A percentile compares a stretch with the other conserved stretches of the same genome.
Conservation (phyloP, 2,888 invertebrate species). For the Micoletzkya japonica region DNA sequence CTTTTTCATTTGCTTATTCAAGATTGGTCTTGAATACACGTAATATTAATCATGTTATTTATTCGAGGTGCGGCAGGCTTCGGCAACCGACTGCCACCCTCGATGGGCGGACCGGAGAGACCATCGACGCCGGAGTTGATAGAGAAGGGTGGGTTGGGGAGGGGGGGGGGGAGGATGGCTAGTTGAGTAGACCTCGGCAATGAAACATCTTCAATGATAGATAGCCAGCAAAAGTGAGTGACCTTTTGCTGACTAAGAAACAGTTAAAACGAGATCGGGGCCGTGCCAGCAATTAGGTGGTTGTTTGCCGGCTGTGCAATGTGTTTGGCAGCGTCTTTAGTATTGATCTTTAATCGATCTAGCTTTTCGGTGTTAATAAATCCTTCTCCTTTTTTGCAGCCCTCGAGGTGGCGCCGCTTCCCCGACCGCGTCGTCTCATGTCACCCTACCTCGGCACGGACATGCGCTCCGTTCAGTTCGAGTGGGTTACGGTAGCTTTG, state of each 20-base stretch:
- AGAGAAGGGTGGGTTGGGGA: constrained; percentile 7
- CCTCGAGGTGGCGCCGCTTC: constrained; percentile 14
- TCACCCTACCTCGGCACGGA: not conserved
- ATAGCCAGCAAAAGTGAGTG: too few relatives aligned
- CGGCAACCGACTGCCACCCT: constrained; percentile 20
- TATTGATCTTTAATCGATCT: not conserved
- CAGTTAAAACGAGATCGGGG: not conserved
- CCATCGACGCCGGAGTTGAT: constrained; percentile 15
- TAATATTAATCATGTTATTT: too few relatives aligned
- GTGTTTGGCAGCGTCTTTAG: not conserved
- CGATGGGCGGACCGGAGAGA: constrained; percentile 21
- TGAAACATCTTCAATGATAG: too few relatives aligned
- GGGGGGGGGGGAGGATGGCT: too few relatives aligned
- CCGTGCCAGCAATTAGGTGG: not conserved
- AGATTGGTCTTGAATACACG: too few relatives aligned
- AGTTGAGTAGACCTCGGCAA: too few relatives aligned
- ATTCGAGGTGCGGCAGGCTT: constrained; percentile 23
- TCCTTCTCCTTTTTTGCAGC: not conserved
- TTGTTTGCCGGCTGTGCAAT: not conserved
- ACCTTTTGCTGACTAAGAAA: too few relatives aligned
- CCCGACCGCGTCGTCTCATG: not conserved
- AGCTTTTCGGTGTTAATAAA: not conserved
- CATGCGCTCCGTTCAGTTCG: too few relatives aligned
- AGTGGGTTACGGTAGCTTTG: too few relatives aligned
- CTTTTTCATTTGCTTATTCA: too few relatives aligned